phyloP scores from a whole-genome alignment of 2,797 vertebrate genomes.

The Brachyalestes nurse region DNA sequence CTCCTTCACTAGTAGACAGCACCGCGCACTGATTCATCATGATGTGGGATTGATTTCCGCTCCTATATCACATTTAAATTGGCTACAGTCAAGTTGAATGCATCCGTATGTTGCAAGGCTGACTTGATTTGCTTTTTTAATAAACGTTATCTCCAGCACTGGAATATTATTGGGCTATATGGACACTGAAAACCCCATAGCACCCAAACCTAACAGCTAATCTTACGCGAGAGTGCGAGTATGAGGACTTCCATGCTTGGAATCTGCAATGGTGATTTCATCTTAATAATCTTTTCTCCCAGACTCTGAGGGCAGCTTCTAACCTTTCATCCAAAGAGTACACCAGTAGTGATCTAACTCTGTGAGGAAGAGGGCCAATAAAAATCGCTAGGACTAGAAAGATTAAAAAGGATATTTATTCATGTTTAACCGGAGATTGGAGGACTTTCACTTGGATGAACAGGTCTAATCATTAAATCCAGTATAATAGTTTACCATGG shows the following conservation, averaged over 20 bases:
- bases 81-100: conserved; percentile 6
- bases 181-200: conserved; percentile 1
- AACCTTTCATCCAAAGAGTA: conserved; percentile 19
- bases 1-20: conserved; percentile 61
- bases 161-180: conserved; percentile 22
- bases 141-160: conserved; percentile 12
- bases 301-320: conserved; percentile 8
- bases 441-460: conserved; percentile 3
- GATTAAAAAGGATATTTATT: conserved; percentile 33
- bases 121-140: conserved; percentile 31
- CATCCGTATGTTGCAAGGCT: conserved; percentile 16
- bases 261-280: conserved; percentile 6
- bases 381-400: background rate
- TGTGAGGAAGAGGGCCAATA: background rate
- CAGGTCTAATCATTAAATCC: background rate
- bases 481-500: background rate
- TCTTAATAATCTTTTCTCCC: conserved; percentile 33
- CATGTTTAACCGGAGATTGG: conserved; percentile 21
- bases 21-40: conserved; percentile 55
- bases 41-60: conserved; percentile 29
- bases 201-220: conserved; percentile 24
- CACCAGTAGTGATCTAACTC: conserved; percentile 16
- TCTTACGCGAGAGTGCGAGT: conserved; percentile 16
- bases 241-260: conserved; percentile 19
- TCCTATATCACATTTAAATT: conserved; percentile 33